These are phyloP conservation scores for Augochlora pura DNA, from an alignment of 1,140 invertebrate species.

Conservation along the genomic window DNA sequence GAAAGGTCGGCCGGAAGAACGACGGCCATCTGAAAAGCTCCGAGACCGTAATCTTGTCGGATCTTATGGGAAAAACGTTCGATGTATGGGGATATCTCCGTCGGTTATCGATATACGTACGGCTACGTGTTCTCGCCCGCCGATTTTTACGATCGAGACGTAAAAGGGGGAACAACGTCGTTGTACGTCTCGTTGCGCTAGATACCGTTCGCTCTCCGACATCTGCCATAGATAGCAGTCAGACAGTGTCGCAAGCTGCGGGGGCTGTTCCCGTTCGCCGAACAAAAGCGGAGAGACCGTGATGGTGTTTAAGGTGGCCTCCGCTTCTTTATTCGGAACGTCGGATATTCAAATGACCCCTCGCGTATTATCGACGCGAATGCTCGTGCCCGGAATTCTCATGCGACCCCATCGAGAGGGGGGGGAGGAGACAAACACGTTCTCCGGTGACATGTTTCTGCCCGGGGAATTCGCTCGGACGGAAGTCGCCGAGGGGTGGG, in stretches of 20 bases:
- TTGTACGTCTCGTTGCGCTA: constrained; percentile 25
- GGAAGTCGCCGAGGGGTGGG: neutral
- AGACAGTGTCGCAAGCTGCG: neutral
- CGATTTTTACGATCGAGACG: constrained; percentile 50
- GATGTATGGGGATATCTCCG: constrained; percentile 33
- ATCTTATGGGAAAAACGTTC: constrained; percentile 33
- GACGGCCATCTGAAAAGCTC: constrained; percentile 5
- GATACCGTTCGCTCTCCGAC: constrained; percentile 36
- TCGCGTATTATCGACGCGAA: constrained; percentile 54
- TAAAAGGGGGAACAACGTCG: constrained; percentile 36
- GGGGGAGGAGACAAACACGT: constrained; percentile 8
- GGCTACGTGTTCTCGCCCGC: constrained; percentile 17
- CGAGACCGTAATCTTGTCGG: constrained; percentile 33
- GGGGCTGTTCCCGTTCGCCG: constrained; percentile 12
- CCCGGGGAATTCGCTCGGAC: neutral
- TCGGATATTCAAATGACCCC: constrained; percentile 73
- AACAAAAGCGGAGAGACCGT: constrained; percentile 1
- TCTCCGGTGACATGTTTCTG: neutral
- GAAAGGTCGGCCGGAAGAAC: neutral
- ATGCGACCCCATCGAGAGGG: constrained; percentile 1
- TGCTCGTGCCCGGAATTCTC: constrained; percentile 59
- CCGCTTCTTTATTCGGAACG: constrained; percentile 64
- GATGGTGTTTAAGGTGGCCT: neutral
- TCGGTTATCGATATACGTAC: constrained; percentile 33
- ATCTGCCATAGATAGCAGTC: constrained; percentile 34